A percentile compares a stretch with the other conserved stretches of the same genome.
Conservation (phyloP, 2,888 invertebrate species). For the Pyrrhia umbra region DNA sequence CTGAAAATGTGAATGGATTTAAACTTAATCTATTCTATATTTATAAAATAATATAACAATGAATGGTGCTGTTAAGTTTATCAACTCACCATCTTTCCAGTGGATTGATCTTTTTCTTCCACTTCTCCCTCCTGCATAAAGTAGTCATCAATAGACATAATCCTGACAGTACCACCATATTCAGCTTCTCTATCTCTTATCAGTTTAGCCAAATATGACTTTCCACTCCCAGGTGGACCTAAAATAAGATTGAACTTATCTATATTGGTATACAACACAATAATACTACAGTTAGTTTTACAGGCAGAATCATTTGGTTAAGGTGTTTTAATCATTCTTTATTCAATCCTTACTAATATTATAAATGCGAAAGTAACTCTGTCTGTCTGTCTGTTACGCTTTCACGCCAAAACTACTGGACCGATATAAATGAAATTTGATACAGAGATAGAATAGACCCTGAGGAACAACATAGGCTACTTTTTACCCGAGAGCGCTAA, state of each 20-base stretch:
- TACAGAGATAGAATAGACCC: no score
- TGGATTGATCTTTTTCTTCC: conserved; percentile 92
- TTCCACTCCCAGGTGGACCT: conserved; percentile 98
- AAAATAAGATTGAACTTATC: not conserved
- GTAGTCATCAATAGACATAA: conserved; percentile 98
- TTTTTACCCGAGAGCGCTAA: no score
- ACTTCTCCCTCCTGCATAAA: conserved; percentile 97
- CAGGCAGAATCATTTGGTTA: conserved; percentile 30
- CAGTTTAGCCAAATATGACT: conserved; percentile 96
- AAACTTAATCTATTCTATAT: not conserved
- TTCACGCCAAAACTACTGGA: no score
- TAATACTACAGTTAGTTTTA: not conserved
- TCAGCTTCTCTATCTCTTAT: conserved; percentile 96
- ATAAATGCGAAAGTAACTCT: no score
- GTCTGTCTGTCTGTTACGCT: no score
- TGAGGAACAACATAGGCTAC: no score
- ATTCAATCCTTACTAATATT: no score
- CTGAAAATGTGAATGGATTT: conserved; percentile 74
- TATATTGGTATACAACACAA: not conserved
- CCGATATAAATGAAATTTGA: no score
- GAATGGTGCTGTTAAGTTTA: not conserved
- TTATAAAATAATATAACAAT: not conserved
- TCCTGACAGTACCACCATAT: conserved; percentile 96
- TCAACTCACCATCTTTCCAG: conserved; percentile 92
- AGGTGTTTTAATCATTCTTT: not conserved